A percentile compares a stretch with the other conserved stretches of the same genome.
Conservation (phyloP, 2,113 vertebrate genomes). For the Crotalus helleri region DNA sequence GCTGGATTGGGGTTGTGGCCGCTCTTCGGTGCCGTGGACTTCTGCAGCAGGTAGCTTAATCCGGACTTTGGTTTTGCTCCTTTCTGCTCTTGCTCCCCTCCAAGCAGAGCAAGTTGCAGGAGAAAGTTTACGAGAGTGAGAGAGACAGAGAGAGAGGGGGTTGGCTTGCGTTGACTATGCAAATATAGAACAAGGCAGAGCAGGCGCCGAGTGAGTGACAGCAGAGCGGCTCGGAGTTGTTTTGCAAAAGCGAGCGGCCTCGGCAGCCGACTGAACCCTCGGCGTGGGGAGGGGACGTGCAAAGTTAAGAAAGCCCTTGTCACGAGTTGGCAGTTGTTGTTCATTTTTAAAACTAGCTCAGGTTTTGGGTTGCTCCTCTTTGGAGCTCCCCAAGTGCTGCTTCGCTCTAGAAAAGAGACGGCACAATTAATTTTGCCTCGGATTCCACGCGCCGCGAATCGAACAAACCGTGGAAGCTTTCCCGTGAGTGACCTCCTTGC, state of each 20-base stretch:
- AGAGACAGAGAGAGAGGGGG: background rate
- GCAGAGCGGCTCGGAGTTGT: background rate
- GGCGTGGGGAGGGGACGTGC: background rate
- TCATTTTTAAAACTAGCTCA: background rate
- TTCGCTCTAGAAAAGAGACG: background rate
- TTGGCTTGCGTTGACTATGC: background rate
- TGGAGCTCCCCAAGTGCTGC: background rate
- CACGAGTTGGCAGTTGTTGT: background rate
- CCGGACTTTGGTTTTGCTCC: background rate
- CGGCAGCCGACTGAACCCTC: background rate
- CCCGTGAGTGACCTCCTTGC: background rate
- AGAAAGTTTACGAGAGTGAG: background rate
- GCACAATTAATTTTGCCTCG: background rate
- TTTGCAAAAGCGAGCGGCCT: background rate
- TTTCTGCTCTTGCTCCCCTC: background rate
- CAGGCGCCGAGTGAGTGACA: background rate
- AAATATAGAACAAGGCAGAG: background rate
- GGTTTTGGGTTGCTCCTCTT: background rate
- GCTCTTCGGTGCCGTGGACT: conserved; percentile 51
- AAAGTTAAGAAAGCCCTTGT: background rate
- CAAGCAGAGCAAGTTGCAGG: background rate
- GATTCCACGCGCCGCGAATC: background rate
- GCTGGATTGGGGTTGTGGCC: fast-evolving
- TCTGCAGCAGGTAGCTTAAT: no score
- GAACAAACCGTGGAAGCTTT: background rate